Evolutionary conservation across 1,140 invertebrate species (phyloP).

Genomic region (Pachypsylla venusta): DNA sequence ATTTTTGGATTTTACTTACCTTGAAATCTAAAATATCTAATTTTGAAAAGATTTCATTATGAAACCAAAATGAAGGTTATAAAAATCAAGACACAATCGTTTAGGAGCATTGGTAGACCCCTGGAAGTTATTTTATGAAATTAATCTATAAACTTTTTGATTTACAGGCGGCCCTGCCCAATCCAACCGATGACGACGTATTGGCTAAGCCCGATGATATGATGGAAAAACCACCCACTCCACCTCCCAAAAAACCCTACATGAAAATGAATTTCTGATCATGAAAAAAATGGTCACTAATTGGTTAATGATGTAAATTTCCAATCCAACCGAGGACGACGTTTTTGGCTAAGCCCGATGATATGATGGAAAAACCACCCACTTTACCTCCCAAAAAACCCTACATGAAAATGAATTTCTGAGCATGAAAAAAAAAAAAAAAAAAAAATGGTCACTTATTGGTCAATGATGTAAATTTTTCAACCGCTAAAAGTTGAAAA

Average conservation of each 20-base stretch:
- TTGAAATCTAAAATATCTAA: neutral
- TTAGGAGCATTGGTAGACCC: neutral
- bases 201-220: neutral
- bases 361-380: neutral
- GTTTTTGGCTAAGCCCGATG: neutral
- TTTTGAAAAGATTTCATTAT: no score
- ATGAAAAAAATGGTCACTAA: no score
- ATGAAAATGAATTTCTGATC: neutral
- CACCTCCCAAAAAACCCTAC: neutral
- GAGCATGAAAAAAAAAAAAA: no score
- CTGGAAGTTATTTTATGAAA: neutral
- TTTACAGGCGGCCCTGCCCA: neutral
- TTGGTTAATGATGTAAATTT: no score
- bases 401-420: neutral
- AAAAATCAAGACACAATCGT: no score
- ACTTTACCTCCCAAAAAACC: neutral
- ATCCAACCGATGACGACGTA: neutral
- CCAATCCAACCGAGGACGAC: neutral
- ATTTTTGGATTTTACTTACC: slow-evolving; percentile 17
- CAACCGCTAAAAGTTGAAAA: no score
- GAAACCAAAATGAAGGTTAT: no score
- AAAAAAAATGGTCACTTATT: no score
- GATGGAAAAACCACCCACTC: neutral
- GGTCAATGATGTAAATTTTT: no score
- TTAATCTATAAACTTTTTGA: neutral